Conservation (phyloP, 2,797 vertebrate genomes). For the Erpetoichthys calabaricus region DNA sequence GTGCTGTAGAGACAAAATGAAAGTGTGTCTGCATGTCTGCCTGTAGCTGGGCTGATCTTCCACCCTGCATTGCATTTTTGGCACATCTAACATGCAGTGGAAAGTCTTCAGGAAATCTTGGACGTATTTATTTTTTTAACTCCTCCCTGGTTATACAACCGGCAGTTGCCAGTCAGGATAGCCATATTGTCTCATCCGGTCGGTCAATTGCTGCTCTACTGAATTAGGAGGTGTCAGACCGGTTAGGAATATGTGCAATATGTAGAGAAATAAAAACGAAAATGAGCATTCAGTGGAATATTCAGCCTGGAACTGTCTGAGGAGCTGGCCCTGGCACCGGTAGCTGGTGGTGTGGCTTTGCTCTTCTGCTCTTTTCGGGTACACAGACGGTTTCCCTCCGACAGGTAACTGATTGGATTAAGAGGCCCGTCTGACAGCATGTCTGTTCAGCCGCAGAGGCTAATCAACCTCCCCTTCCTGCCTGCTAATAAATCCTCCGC, state of each 20-base stretch:
- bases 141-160: too few relatives aligned
- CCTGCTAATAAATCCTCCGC: conserved; percentile 56
- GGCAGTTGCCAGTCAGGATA: too few relatives aligned
- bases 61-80: too few relatives aligned
- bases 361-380: conserved; percentile 19
- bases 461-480: conserved; percentile 60
- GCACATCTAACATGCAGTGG: too few relatives aligned
- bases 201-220: too few relatives aligned
- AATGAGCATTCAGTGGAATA: not conserved
- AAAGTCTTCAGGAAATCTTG: too few relatives aligned
- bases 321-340: not conserved
- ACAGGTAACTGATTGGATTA: conserved; percentile 61
- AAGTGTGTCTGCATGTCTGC: too few relatives aligned
- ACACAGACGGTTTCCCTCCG: conserved; percentile 25
- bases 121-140: too few relatives aligned
- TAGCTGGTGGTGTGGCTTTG: conserved; percentile 14
- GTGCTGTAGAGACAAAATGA: too few relatives aligned
- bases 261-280: not conserved
- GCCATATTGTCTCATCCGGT: too few relatives aligned
- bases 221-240: too few relatives aligned
- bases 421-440: conserved; percentile 52
- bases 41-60: too few relatives aligned
- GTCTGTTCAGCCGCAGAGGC: conserved; percentile 45
- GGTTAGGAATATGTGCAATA: not conserved
- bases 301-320: not conserved